phyloP scores from a whole-genome alignment of 2,113 vertebrate species.

The Chionis minor region DNA sequence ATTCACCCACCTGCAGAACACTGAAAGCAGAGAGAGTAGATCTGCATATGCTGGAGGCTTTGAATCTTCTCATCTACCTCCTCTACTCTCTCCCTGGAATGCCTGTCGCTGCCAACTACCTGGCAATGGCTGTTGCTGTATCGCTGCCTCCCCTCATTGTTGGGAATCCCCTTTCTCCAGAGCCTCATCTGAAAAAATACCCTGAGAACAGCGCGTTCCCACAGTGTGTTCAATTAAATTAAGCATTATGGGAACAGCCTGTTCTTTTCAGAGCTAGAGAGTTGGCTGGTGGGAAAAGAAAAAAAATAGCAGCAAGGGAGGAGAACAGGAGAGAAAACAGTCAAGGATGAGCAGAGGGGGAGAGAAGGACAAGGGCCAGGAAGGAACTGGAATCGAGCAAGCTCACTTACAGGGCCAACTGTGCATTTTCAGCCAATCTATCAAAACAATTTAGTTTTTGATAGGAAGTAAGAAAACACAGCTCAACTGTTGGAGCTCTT shows the following conservation, averaged over 20 bases:
- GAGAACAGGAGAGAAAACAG: slow-evolving; percentile 40
- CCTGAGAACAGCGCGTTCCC: slow-evolving; percentile 55
- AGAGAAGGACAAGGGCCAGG: slow-evolving; percentile 17
- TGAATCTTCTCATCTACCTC: not conserved
- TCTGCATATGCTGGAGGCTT: not conserved
- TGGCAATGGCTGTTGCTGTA: not conserved
- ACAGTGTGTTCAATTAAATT: slow-evolving; percentile 53
- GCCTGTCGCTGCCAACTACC: not conserved
- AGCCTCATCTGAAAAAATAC: slow-evolving; percentile 31
- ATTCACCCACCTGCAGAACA: not conserved
- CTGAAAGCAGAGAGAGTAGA: not conserved
- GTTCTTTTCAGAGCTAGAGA: slow-evolving; percentile 23
- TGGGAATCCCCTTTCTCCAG: slow-evolving; percentile 54
- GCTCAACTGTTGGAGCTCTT: not conserved
- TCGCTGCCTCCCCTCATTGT: not conserved
- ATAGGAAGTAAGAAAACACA: slow-evolving; percentile 30
- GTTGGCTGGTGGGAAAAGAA: slow-evolving; percentile 2
- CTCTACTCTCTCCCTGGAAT: not conserved
- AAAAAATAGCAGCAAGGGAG: slow-evolving; percentile 38
- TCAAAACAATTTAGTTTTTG: slow-evolving; percentile 19
- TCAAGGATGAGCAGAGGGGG: slow-evolving; percentile 12
- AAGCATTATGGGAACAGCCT: slow-evolving; percentile 58
- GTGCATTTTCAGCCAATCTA: slow-evolving; percentile 17
- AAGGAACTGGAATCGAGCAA: slow-evolving; percentile 12
- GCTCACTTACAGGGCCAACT: not conserved